phyloP scores from a whole-genome alignment of 2,113 vertebrate genomes.

The Brienomyrus brachyistius region DNA sequence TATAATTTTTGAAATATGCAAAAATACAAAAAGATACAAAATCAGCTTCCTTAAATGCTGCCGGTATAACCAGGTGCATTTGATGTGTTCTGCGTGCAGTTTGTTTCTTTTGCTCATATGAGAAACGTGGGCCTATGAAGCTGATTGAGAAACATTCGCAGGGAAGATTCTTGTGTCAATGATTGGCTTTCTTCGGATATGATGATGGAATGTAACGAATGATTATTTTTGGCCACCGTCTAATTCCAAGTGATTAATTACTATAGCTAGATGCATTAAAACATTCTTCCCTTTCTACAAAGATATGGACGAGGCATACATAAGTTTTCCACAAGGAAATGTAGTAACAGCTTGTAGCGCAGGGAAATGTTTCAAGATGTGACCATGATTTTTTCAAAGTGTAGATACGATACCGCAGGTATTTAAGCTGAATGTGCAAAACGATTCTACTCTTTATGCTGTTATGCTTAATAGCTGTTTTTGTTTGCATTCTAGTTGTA shows the following conservation, averaged over 20 bases:
- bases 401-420: neutral
- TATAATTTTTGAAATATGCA: neutral
- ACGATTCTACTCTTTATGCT: neutral
- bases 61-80: neutral
- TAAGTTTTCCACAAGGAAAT: neutral
- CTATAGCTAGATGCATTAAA: neutral
- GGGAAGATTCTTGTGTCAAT: neutral
- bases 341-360: neutral
- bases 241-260: conserved; percentile 5
- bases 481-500: neutral
- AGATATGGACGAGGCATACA: neutral
- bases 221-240: neutral
- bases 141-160: neutral
- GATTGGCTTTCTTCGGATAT: neutral
- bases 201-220: neutral
- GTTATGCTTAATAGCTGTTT: neutral
- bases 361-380: neutral
- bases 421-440: neutral
- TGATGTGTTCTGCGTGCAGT: neutral
- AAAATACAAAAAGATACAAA: neutral
- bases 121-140: neutral
- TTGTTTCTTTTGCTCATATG: neutral
- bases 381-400: neutral
- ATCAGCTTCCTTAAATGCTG: neutral
- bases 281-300: neutral